Base-by-base conservation (phyloP, 2,888 invertebrate species). In the Acrobasis suavella region DNA sequence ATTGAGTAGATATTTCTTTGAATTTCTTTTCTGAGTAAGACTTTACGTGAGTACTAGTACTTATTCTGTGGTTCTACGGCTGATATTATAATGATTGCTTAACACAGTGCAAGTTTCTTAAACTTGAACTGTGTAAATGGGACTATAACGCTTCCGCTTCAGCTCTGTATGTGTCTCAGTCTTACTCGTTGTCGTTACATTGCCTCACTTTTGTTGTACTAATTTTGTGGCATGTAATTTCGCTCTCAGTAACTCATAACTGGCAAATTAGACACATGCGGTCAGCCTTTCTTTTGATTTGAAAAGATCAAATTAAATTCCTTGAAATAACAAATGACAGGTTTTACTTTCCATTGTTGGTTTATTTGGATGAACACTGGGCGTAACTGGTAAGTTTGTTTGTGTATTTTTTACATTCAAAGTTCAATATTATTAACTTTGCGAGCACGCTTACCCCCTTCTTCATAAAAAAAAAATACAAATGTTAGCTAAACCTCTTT, bases 201-300 rank as follows among this genome's bases (percentile, higher is more conserved):
- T 81, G 82, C 81, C 78, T 73, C 75, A 75, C 75, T 78, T 79
- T 75, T 75, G 70, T 73, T 61, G 62, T 32, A 63, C 68, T 72
- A 71, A 73, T 75, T 73, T 72, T 60, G 65, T 68, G 69, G 70
- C 70, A 62, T 62, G 69, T 62, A 69, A 59, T 64, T 60, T 51
- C 38, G 15, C 9, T 17, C 22, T 14, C 22, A 9, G 16, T 22
- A 15, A 17, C 15, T 39, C 58, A 46, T 58, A 38, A 14, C 46
- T 37, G 52, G 32, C 14, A 52, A 52, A 52, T 58, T 58, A 58
- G 17, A 17, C 22, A 52, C 22, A 15, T 32, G 55, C 16, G 55
- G 55, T 17, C 55, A 56, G 16, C 38, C 39, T 56, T 42, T 38
- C 55, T 56, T 46, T 1, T 14, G 46, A 46, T 46, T 46, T 46